phyloP scores from a whole-genome alignment of 2,797 vertebrate genomes.

The Euthynnus affinis region DNA sequence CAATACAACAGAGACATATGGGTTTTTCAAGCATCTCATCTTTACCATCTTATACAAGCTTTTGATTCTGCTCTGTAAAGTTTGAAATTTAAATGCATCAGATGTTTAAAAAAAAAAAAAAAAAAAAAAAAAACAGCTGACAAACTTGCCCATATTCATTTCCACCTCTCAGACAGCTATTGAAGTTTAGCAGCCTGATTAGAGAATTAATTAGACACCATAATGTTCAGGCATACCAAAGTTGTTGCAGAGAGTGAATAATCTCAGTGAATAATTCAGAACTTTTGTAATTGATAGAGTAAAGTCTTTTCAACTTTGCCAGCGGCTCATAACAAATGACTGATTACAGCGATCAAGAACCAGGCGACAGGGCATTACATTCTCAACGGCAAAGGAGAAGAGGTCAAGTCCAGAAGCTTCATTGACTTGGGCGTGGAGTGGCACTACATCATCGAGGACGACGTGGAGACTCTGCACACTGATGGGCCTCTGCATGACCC shows the following conservation, averaged over 20 bases:
- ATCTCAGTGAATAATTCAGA: neutral
- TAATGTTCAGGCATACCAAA: neutral
- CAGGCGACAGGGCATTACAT: conserved; percentile 98
- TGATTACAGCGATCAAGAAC: conserved; percentile 94
- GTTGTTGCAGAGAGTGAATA: too few species aligned
- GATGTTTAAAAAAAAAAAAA: neutral
- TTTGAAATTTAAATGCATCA: neutral
- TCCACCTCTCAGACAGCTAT: neutral
- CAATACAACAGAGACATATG: too few species aligned
- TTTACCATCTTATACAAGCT: neutral
- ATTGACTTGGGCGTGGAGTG: conserved; percentile 97
- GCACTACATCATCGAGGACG: conserved; percentile 93
- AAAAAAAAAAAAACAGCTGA: too few species aligned
- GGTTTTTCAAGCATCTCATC: neutral
- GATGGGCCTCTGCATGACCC: conserved; percentile 94
- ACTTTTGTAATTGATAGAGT: neutral
- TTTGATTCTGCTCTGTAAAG: neutral
- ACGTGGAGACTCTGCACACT: conserved; percentile 93
- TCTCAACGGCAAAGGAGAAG: conserved; percentile 95
- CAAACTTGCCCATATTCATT: neutral
- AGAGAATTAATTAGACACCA: neutral
- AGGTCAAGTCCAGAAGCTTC: conserved; percentile 90
- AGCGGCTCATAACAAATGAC: conserved; percentile 52
- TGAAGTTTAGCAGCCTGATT: neutral
- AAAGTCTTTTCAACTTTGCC: conserved; percentile 5